Base-by-base conservation (phyloP, 1,140 invertebrate genomes). In the Achatina immaculata region DNA sequence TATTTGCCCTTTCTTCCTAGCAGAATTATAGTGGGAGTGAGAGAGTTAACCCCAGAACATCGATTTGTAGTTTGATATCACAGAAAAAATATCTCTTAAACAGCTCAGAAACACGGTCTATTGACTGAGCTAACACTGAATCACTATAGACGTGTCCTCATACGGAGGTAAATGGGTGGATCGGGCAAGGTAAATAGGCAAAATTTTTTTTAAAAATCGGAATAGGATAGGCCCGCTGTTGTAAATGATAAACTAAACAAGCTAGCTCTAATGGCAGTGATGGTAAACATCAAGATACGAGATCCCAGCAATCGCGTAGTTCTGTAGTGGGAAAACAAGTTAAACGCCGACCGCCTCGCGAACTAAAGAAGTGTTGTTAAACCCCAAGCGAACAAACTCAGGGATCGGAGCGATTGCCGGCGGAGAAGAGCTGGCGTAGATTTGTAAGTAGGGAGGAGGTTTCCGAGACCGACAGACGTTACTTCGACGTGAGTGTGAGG, bases 401-500 rank as follows among this genome's bases (percentile, higher is more conserved):
- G 7, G 4, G 55, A 58, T 58, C n/a, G 55, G 11, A 58, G n/a
- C n/a, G 24, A 24, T 24, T 58, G 14, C 11, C n/a, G 55, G 55
- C 55, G 55, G 24, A 58, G 55, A 24, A 58, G n/a, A 21, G 7
- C 55, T n/a, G 55, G 55, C 4, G 7, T 58, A 21, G 55, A 9
- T 4, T 11, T 19, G 24, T n/a, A 58, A 58, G 55, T 21, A 58
- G 55, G 4, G 55, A 58, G 55, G 55, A 58, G 55, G 55, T 58
- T 24, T n/a, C 11, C 55, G 55, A 58, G 55, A 24, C 9, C 55
- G n/a, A 19, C 11, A 11, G n/a, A 24, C 24, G n/a, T 58, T 58
- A 58, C 55, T 58, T 58, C 55, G n/a, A 24, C 55, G 55, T 58
- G 55, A 58, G 55, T 58, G 55, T 11, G n/a, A 58, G 55, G 24